These are phyloP conservation scores for Benthosema pterotum DNA, from an alignment of 2,797 vertebrate genomes.

Conservation along the genomic window DNA sequence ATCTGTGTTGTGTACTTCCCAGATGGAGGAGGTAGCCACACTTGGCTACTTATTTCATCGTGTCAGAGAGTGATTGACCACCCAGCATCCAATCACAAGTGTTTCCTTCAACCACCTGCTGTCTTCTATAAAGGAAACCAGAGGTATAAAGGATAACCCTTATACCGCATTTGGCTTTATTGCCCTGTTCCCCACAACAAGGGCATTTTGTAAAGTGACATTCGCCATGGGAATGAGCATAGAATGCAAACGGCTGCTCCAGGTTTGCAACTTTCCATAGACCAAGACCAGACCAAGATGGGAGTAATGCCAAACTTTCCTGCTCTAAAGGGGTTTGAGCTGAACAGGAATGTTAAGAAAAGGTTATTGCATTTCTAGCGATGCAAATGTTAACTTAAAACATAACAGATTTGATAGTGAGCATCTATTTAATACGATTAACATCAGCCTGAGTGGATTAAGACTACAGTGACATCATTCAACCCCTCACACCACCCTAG, in stretches of 20 bases:
- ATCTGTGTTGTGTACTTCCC: slow-evolving; percentile 23
- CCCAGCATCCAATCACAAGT: slow-evolving; percentile 22
- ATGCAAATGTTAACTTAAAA: too few relatives aligned
- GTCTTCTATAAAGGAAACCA: slow-evolving; percentile 13
- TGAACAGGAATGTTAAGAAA: slow-evolving; percentile 13
- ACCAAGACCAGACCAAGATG: slow-evolving; percentile 5
- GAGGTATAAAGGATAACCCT: slow-evolving; percentile 25
- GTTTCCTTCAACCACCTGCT: slow-evolving; percentile 12
- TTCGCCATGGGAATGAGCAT: background rate
- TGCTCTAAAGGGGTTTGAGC: slow-evolving; percentile 5
- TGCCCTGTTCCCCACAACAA: slow-evolving; percentile 26
- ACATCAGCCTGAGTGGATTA: background rate
- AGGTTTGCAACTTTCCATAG: background rate
- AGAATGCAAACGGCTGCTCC: slow-evolving; percentile 8
- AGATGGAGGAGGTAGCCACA: slow-evolving; percentile 82
- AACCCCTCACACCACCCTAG: too few relatives aligned
- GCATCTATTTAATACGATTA: slow-evolving; percentile 3
- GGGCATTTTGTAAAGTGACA: slow-evolving; percentile 21
- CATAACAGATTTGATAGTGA: background rate
- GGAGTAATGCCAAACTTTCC: slow-evolving; percentile 3
- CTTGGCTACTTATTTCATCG: background rate
- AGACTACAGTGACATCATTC: too few relatives aligned
- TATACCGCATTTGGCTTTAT: slow-evolving; percentile 36
- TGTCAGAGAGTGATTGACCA: slow-evolving; percentile 17
- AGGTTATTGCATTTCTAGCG: background rate